Evolutionary conservation across 2,888 invertebrate species (phyloP), one percentile per base, ranked within the genome.

Genomic region (Tinea pellionella): DNA sequence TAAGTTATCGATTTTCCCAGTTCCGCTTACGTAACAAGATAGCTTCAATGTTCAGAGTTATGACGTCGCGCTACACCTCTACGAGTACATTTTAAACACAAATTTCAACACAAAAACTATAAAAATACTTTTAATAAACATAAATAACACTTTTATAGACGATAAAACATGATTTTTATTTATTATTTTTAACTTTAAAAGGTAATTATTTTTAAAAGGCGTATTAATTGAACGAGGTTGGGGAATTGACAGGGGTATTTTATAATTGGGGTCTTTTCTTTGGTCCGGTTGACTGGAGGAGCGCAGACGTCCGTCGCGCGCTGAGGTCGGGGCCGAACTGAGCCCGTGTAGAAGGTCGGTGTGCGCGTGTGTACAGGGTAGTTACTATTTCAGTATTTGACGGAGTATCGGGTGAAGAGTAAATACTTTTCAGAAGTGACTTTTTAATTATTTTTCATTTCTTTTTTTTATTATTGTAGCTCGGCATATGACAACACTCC

Each of bases 1-100:
- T n/a, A 73, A 75, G 75, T 71, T 86, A 87, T 87, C 76, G 86
- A 87, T 86, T 81, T 84, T 78, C 67, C 68, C 80, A 79, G 81
- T 80, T 74, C 78, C 77, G 63, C 79, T 87, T 87, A 82, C 82
- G 86, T 81, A 87, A 86, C 73, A 2, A 8, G n/a, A n/a, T 29
- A 18, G 53, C 32, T 56, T 18, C n/a, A 24, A 24, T 12, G 56
- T 1, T 2, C 57, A 3, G 24, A 55, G 13, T 29, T 18, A 18
- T 15, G 47, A 53, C 24, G 18, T 24, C 12, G 16, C 19, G 2
- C 24, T 7, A 8, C 6, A 18, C 19, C 53, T 53, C 24, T 2
- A 19, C n/a, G 4, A 19, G 13, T 8, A 53, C 53, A 53, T 7
- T 18, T 53, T 12, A 53, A 19, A 53, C 47, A 47, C 15, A 47